Conservation (phyloP, 2,113 vertebrate genomes). For the Myrmophylax atrothorax region DNA sequence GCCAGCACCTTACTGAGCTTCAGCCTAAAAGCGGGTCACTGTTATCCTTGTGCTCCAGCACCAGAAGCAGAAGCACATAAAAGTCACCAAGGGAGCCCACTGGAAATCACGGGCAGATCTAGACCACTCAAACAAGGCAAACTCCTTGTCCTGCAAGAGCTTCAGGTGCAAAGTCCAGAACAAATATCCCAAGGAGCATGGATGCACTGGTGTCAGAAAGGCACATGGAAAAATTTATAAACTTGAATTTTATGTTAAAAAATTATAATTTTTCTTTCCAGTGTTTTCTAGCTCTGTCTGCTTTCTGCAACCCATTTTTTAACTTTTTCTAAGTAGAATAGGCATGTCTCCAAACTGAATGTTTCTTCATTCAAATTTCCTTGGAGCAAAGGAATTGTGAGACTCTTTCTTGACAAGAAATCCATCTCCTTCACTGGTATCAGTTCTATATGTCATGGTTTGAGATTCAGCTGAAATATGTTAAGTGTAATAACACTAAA, state of each 20-base stretch:
- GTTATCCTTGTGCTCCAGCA: accelerated
- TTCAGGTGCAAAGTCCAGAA: neutral
- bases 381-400: neutral
- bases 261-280: neutral
- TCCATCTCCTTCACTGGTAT: neutral
- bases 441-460: neutral
- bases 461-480: slow-evolving; percentile 5
- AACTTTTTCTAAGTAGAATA: neutral
- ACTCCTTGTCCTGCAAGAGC: neutral
- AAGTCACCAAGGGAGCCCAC: neutral
- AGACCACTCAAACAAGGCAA: neutral
- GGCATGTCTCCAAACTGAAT: neutral
- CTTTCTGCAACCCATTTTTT: neutral
- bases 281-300: neutral
- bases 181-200: neutral
- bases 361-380: slow-evolving; percentile 37
- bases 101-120: neutral
- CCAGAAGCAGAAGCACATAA: neutral
- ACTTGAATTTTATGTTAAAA: neutral
- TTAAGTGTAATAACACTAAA: slow-evolving; percentile 24
- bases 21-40: neutral
- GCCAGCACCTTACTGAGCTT: neutral
- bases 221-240: neutral
- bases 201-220: neutral
- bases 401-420: slow-evolving; percentile 18